phyloP scores from a whole-genome alignment of 2,888 invertebrate species.

The Plagodis dolabraria region DNA sequence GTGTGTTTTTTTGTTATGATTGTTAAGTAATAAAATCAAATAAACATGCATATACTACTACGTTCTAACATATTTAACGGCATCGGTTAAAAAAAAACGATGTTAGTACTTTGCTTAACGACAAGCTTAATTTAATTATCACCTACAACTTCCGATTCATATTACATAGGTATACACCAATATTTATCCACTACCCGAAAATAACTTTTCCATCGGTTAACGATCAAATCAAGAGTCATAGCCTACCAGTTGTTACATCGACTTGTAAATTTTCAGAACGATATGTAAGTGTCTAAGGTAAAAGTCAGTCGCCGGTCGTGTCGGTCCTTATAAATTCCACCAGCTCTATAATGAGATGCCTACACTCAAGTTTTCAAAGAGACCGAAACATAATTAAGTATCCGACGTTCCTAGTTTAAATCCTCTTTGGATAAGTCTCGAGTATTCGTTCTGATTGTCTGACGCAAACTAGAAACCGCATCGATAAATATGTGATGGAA shows the following conservation, averaged over 20 bases:
- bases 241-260: not conserved
- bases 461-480: constrained; percentile 10
- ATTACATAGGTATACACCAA: too few species aligned
- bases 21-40: too few species aligned
- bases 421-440: constrained; percentile 12
- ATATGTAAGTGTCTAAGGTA: not conserved
- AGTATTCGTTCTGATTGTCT: constrained; percentile 11
- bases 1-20: too few species aligned
- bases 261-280: not conserved
- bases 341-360: constrained; percentile 35
- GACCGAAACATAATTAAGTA: constrained; percentile 37
- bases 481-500: not conserved
- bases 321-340: constrained; percentile 11
- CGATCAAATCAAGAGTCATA: too few species aligned
- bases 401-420: constrained; percentile 27
- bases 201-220: too few species aligned
- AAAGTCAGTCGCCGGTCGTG: constrained; percentile 10
- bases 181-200: too few species aligned
- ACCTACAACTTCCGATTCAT: too few species aligned
- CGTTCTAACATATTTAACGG: too few species aligned
- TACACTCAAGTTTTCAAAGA: constrained; percentile 36
- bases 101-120: too few species aligned
- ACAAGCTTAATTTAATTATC: too few species aligned
- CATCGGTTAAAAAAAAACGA: too few species aligned
- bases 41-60: too few species aligned